Base-by-base conservation (phyloP, 92 coral and sea anemone genomes). In the Bergia puertoricense region DNA sequence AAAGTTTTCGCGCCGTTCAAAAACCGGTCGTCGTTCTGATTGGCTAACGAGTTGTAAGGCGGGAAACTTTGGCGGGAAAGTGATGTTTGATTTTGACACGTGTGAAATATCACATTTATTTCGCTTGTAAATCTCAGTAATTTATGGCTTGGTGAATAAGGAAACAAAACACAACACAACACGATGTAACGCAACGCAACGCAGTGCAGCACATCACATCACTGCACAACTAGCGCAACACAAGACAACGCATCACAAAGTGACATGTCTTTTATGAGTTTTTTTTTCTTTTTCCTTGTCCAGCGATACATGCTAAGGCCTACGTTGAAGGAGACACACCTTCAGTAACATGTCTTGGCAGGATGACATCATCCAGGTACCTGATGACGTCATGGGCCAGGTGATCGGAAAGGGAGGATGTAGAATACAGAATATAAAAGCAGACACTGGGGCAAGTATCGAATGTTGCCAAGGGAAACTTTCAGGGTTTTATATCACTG, bases 391-490 rank as follows among this genome's bases (percentile, higher is more conserved):
- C 74, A 81, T 81, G 73, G 85, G 85, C 18, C 85, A 41, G 37
- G 85, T 81, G 85, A 81, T 81, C 36, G 85, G 85, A 6, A 81
- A 38, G 13, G 85, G 73, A 81, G 85, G 85, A 30, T 62, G 50
- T 5, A 81, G 13, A 38, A 62, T 81, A 62, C 14, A 62, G 18
- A 7, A 41, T 54, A 81, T 81, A 16, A 81, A 20, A 81, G 85
- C 6, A 8, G 85, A 81, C 13, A 38, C 85, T 11, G 85, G 85
- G 23, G 85, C 85, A 56, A 36, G 8, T 40, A 62, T 81, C 13
- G 74, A 81, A 16, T 39, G 51, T 0, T 81, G 85, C 37, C 20
- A 81, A 81, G 48, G 54, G 3, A 46, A 77, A 14, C 46, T 81
- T 37, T 56, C 73, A 4, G 85, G 85, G 74, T 81, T 81, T 41